Conservation (phyloP, 2,888 invertebrate species). For the Ptycholaimellus sp. region DNA sequence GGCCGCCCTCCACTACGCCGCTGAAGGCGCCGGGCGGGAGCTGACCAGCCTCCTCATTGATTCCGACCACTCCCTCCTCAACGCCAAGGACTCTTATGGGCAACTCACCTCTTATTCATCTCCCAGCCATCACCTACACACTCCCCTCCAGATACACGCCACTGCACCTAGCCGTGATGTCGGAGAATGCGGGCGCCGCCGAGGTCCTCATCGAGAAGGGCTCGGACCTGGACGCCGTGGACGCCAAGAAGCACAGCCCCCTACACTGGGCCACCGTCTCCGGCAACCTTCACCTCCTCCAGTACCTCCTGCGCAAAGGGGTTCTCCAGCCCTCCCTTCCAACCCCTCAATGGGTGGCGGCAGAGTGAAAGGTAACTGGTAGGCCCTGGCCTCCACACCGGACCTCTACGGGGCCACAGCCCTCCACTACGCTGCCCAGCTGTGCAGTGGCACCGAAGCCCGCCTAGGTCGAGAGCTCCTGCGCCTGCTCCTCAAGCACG, state of each 20-base stretch:
- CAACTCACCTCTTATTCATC: too few species aligned
- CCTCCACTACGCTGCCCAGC: constrained; percentile 88
- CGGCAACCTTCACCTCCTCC: too few species aligned
- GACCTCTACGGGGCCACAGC: constrained; percentile 86
- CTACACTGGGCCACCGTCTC: constrained; percentile 82
- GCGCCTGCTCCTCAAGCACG: constrained; percentile 23
- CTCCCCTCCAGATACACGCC: constrained; percentile 51
- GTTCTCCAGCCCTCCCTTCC: constrained; percentile 2
- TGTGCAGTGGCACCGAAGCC: constrained; percentile 34
- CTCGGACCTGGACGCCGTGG: constrained; percentile 65
- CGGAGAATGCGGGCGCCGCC: constrained; percentile 61
- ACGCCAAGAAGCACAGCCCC: constrained; percentile 76
- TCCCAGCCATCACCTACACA: too few species aligned
- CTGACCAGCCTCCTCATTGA: too few species aligned
- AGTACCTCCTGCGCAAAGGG: too few species aligned
- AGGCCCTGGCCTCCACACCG: constrained; percentile 46
- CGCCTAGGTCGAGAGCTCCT: constrained; percentile 13
- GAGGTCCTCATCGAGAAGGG: constrained; percentile 61
- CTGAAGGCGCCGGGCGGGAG: constrained; percentile 38
- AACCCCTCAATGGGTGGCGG: background rate
- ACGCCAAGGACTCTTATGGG: too few species aligned
- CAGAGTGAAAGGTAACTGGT: too few species aligned
- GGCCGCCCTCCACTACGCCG: constrained; percentile 78
- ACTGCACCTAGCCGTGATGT: constrained; percentile 76
- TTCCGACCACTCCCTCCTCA: too few species aligned